These are phyloP conservation scores for Drosophila aldrichi DNA, from an alignment of 2,888 invertebrate genomes.

Conservation along the genomic window DNA sequence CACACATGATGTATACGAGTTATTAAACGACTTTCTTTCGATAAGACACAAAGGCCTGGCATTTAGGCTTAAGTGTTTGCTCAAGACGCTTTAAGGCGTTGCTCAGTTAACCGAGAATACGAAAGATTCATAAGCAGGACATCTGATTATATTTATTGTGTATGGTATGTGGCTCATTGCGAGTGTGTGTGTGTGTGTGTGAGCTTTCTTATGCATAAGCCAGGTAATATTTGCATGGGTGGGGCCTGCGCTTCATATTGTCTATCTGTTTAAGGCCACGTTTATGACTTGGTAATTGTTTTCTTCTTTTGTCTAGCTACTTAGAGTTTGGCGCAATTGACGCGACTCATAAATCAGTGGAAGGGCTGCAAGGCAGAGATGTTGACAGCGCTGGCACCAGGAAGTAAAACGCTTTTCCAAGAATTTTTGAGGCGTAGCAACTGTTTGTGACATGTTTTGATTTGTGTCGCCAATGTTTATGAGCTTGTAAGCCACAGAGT, in stretches of 20 bases:
- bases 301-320: conserved; percentile 42
- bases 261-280: conserved; percentile 39
- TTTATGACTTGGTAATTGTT: conserved; percentile 63
- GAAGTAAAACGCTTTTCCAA: conserved; percentile 74
- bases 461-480: conserved; percentile 79
- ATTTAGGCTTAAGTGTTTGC: conserved; percentile 63
- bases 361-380: conserved; percentile 28
- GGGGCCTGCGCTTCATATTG: conserved; percentile 25
- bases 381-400: conserved; percentile 68
- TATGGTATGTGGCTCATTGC: conserved; percentile 7
- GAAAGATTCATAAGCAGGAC: conserved; percentile 57
- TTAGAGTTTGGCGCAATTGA: conserved; percentile 60
- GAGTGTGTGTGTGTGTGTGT: conserved; percentile 2
- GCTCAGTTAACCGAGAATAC: conserved; percentile 23
- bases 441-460: conserved; percentile 81
- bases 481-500: conserved; percentile 59
- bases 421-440: conserved; percentile 79
- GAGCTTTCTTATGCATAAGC: not conserved
- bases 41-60: conserved; percentile 67
- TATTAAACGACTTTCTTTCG: conserved; percentile 76
- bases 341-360: conserved; percentile 67
- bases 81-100: conserved; percentile 72
- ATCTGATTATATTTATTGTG: conserved; percentile 55
- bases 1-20: conserved; percentile 57
- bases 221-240: not conserved